These are phyloP conservation scores for Cavia aperea DNA, from an alignment of 2,113 vertebrate species.

Conservation along the genomic window DNA sequence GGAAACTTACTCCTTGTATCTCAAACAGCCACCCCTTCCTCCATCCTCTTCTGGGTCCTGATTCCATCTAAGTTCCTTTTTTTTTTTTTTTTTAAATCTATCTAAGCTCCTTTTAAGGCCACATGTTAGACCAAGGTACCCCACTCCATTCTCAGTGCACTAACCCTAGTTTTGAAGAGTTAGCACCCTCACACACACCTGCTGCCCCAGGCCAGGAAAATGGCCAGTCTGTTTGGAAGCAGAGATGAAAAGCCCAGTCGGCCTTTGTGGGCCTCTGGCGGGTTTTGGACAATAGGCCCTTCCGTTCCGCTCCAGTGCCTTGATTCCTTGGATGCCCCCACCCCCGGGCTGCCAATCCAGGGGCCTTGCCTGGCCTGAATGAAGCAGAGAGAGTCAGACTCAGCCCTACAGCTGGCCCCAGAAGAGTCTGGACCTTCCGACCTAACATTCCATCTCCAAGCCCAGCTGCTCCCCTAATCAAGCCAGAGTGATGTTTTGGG, in stretches of 20 bases:
- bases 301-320: slow-evolving; percentile 69
- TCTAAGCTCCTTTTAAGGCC: slow-evolving; percentile 39
- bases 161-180: slow-evolving; percentile 44
- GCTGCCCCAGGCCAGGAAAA: slow-evolving; percentile 59
- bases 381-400: slow-evolving; percentile 45
- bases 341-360: slow-evolving; percentile 64
- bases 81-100: background rate
- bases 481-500: slow-evolving; percentile 46
- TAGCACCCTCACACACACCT: background rate
- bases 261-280: slow-evolving; percentile 71
- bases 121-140: slow-evolving; percentile 9
- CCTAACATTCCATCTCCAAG: slow-evolving; percentile 30
- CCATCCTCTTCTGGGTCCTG: slow-evolving; percentile 3
- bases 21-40: background rate
- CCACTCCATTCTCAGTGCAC: slow-evolving; percentile 5
- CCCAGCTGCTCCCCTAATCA: slow-evolving; percentile 34
- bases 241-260: slow-evolving; percentile 67
- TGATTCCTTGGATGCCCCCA: slow-evolving; percentile 61
- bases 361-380: slow-evolving; percentile 56
- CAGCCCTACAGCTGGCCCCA: slow-evolving; percentile 51
- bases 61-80: slow-evolving; percentile 38
- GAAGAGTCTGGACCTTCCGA: slow-evolving; percentile 58
- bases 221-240: slow-evolving; percentile 70
- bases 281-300: slow-evolving; percentile 70
- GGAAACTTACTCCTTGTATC: slow-evolving; percentile 20